These are phyloP conservation scores for Isichthys henryi DNA, from an alignment of 2,113 vertebrate genomes.

Conservation along the genomic window DNA sequence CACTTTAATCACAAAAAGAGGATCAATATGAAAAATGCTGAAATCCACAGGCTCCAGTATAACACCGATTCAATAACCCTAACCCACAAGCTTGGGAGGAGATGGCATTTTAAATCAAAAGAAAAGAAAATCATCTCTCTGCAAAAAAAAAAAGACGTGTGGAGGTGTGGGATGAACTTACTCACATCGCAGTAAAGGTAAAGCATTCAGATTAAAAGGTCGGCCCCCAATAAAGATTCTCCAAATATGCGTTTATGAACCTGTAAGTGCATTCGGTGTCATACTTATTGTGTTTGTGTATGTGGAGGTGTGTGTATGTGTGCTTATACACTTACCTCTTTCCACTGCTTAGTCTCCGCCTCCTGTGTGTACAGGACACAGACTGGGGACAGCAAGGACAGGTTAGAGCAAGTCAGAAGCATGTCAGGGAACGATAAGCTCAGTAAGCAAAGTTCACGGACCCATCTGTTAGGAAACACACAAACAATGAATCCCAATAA, in stretches of 20 bases:
- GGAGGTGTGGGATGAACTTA: neutral
- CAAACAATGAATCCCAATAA: neutral
- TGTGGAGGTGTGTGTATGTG: neutral
- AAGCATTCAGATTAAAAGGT: neutral
- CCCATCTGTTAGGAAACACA: neutral
- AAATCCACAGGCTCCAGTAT: neutral
- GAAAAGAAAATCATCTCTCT: neutral
- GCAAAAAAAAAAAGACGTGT: neutral
- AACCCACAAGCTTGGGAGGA: neutral
- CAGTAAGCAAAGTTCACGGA: neutral
- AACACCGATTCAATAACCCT: neutral
- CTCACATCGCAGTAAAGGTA: neutral
- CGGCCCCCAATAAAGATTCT: neutral
- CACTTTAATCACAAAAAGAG: neutral
- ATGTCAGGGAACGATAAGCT: neutral
- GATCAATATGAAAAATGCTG: neutral
- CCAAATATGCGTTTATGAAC: neutral
- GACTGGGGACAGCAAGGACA: constrained; percentile 57
- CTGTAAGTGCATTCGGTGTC: neutral
- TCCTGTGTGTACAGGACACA: constrained; percentile 90
- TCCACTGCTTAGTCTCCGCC: constrained; percentile 83
- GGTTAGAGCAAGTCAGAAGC: neutral
- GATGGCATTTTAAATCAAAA: neutral
- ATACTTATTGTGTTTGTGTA: neutral
- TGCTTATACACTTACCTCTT: constrained; percentile 69